Base-by-base conservation (phyloP, 2,113 vertebrate genomes). In the Misgurnus mizolepis region DNA sequence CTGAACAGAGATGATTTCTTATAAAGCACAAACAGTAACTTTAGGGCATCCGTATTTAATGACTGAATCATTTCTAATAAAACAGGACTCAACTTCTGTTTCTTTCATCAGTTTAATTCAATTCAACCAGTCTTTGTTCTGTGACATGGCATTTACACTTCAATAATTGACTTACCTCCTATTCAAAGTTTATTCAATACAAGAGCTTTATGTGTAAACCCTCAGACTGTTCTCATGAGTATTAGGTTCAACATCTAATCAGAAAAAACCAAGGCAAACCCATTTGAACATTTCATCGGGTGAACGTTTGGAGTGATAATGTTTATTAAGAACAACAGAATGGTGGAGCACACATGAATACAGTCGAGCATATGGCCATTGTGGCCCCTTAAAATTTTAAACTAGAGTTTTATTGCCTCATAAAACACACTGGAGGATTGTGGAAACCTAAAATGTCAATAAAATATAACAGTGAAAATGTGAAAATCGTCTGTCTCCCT, bases 191-290 rank as follows among this genome's bases (percentile, higher is more conserved):
- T 18, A 58, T 18, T 53, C 49, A 53, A 11, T n/a, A 18, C 17
- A 34, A 43, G 2, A 45, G 55, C 18, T 60, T n/a, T 60, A 60
- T 39, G 53, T 22, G 55, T 45, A 55, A 1, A 4, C 41, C 55
- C 43, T 60, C 39, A 73, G 53, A 10, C 70, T 2, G 2, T 73
- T 73, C 55, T 45, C 71, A 73, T 40, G 71, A 73, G 55, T 73
- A 60, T 73, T 22, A 60, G 11, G 55, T 61, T 60, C 34, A 58
- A 18, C 50, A 60, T 43, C 43, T 43, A 45, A 73, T 73, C 40
- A 60, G n/a, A 73, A 43, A 72, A 58, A 72, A 45, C 14, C 49
- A 69, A 40, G 55, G 17, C 40, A 60, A 43, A 41, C 14, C 22
- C n/a, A 40, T 41, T 14, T 8, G 55, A 61, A 73, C 22, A 61